A percentile compares a stretch with the other conserved stretches of the same genome.
phyloP scores from a whole-genome alignment of 2,113 vertebrate species.

The Paramisgurnus dabryanus region DNA sequence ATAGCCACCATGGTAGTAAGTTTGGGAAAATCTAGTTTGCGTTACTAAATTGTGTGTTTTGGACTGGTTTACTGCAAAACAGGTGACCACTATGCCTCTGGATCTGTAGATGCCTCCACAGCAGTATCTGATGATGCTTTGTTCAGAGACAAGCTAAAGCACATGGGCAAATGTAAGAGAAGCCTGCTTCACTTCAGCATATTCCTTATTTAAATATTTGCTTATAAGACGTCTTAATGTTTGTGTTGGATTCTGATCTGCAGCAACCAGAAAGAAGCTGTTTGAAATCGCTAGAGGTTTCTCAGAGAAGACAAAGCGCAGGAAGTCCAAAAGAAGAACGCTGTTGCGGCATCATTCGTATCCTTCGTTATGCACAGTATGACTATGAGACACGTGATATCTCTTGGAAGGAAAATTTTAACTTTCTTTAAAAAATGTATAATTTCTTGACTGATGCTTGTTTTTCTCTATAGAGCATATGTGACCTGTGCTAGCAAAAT shows the following conservation, averaged over 20 bases:
- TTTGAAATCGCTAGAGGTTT: conserved; percentile 95
- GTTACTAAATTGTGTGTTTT: too few species aligned
- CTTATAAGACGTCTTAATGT: not conserved
- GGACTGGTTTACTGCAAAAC: not conserved
- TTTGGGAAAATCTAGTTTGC: too few species aligned
- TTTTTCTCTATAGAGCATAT: too few species aligned
- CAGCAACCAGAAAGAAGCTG: conserved; percentile 94
- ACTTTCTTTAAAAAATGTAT: not conserved
- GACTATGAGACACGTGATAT: not conserved
- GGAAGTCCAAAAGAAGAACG: conserved; percentile 88
- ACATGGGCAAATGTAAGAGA: conserved; percentile 97
- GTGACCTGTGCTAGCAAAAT: too few species aligned
- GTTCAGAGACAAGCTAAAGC: conserved; percentile 96
- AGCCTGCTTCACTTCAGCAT: not conserved
- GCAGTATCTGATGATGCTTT: conserved; percentile 89
- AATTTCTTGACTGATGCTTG: too few species aligned
- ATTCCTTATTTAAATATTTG: not conserved
- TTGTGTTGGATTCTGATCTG: conserved; percentile 34
- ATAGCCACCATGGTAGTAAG: too few species aligned
- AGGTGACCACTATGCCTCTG: conserved; percentile 51
- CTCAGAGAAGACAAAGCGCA: conserved; percentile 95
- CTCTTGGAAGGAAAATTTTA: not conserved
- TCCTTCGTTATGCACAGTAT: conserved; percentile 71
- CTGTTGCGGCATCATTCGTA: conserved; percentile 91
- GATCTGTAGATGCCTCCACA: conserved; percentile 73